Evolutionary conservation across 2,888 invertebrate genomes (phyloP).

Genomic region (Amblyjoppa proteus): DNA sequence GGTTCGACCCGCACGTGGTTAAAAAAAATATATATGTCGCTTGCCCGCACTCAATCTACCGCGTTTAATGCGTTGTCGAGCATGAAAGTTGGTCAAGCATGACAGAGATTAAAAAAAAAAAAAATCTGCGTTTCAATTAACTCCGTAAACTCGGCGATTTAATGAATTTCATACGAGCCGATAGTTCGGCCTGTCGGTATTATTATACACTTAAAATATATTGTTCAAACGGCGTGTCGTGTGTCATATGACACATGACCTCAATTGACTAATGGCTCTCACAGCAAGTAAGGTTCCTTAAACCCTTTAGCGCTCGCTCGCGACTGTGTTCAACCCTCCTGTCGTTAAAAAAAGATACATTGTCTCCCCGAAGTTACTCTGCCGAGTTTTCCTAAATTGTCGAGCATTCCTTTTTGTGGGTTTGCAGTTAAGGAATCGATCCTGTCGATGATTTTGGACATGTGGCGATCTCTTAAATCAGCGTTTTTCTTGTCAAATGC

Average conservation of each 20-base stretch:
- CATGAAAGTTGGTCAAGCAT: no score
- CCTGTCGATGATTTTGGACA: no score
- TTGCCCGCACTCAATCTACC: background rate
- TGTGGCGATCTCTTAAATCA: no score
- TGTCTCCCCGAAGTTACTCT: background rate
- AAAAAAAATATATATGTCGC: background rate
- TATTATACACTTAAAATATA: background rate
- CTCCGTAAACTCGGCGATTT: background rate
- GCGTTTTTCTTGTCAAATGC: no score
- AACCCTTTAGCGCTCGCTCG: background rate
- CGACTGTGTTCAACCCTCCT: background rate
- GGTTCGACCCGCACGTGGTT: no score
- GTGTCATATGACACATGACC: background rate
- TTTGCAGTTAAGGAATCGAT: no score
- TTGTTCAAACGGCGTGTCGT: background rate
- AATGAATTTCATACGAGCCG: background rate
- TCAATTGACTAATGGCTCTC: background rate
- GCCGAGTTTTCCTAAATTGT: no score
- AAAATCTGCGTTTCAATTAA: no score
- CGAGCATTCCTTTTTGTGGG: no score
- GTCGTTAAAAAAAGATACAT: background rate
- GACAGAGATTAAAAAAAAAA: no score
- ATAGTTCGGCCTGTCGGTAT: background rate
- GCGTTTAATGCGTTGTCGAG: no score
- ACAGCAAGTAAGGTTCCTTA: background rate